Evolutionary conservation across 2,888 invertebrate species (phyloP).

Genomic region (Papilio elwesi): DNA sequence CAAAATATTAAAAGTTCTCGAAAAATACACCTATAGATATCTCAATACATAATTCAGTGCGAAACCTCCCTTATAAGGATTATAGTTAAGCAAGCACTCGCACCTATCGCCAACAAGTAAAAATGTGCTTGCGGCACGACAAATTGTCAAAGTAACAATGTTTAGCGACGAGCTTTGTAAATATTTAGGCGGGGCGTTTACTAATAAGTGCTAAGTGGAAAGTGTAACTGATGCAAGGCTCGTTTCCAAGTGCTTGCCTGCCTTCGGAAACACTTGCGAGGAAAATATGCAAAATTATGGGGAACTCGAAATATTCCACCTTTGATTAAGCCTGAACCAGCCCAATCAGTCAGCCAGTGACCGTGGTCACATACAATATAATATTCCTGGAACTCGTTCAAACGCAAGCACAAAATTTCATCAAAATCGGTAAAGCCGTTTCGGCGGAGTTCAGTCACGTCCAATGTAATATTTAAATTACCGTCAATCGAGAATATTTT

Average conservation of each 20-base stretch:
- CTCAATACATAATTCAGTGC: conserved; percentile 59
- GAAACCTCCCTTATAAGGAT: conserved; percentile 45
- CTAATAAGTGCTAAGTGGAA: conserved; percentile 32
- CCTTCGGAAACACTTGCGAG: background rate
- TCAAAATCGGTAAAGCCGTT: no score
- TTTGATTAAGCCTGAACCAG: no score
- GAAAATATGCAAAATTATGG: conserved; percentile 6
- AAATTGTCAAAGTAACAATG: conserved; percentile 36
- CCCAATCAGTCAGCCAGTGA: no score
- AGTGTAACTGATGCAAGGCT: conserved; percentile 28
- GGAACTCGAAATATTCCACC: no score
- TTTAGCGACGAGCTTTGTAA: conserved; percentile 32
- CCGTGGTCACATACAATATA: no score
- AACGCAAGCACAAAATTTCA: no score
- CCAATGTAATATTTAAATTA: background rate
- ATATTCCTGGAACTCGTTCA: no score
- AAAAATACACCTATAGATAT: no score
- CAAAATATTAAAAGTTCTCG: no score
- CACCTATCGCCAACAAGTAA: conserved; percentile 52
- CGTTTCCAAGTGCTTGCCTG: background rate
- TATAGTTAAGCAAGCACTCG: conserved; percentile 34
- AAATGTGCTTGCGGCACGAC: conserved; percentile 29
- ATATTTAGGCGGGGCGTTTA: conserved; percentile 31
- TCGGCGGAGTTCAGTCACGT: no score
- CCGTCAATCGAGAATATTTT: background rate